Evolutionary conservation across 2,113 vertebrate genomes (phyloP).

Genomic region (Caranx melampygus): DNA sequence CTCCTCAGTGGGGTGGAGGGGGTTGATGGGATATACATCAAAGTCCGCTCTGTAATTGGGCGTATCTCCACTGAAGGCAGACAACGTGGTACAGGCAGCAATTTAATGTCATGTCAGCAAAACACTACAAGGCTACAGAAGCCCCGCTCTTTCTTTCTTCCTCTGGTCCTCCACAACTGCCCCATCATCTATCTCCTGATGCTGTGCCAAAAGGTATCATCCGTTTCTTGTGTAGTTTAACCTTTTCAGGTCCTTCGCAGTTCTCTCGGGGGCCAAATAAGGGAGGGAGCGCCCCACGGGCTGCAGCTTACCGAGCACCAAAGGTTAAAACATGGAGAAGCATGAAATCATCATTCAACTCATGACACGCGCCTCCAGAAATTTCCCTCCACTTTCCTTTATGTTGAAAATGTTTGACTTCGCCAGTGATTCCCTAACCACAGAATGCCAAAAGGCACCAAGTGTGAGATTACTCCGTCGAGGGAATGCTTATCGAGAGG

Average conservation of each 20-base stretch:
- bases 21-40: slow-evolving; percentile 50
- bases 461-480: slow-evolving; percentile 58
- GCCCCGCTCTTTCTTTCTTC: slow-evolving; percentile 3
- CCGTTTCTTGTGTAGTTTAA: slow-evolving; percentile 72
- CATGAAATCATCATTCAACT: slow-evolving; percentile 59
- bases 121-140: slow-evolving; percentile 12
- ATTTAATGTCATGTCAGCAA: slow-evolving; percentile 45
- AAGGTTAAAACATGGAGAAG: slow-evolving; percentile 63
- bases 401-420: slow-evolving; percentile 53
- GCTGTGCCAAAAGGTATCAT: slow-evolving; percentile 59
- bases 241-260: slow-evolving; percentile 67
- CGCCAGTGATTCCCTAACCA: slow-evolving; percentile 51
- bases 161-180: not conserved
- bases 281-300: slow-evolving; percentile 12
- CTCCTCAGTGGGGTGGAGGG: slow-evolving; percentile 1
- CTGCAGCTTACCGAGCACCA: slow-evolving; percentile 27
- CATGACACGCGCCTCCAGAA: slow-evolving; percentile 34
- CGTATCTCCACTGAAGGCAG: slow-evolving; percentile 25
- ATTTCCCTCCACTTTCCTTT: slow-evolving; percentile 46
- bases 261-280: slow-evolving; percentile 31
- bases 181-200: slow-evolving; percentile 54
- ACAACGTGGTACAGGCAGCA: not conserved
- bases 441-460: slow-evolving; percentile 60
- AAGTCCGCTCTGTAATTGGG: slow-evolving; percentile 47
- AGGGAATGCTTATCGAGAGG: slow-evolving; percentile 70